Percentiles rank a stretch among this genome's conserved stretches.
These are phyloP conservation scores for Epinephelus coioides DNA, from an alignment of 2,797 vertebrate species.

Conservation along the genomic window DNA sequence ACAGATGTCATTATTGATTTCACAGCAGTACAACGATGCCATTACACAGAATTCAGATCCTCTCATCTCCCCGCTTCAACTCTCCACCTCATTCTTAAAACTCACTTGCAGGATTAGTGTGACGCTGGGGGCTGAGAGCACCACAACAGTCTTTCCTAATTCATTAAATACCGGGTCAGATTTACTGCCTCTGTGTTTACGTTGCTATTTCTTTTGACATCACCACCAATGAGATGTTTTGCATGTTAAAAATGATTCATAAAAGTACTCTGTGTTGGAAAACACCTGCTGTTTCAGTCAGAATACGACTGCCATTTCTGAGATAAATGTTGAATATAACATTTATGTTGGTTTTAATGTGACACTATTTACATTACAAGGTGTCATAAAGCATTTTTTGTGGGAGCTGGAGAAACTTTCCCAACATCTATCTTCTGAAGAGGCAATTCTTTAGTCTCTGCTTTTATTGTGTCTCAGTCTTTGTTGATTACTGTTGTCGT, in stretches of 20 bases:
- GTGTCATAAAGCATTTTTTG: conserved; percentile 15
- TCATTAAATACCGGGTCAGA: conserved; percentile 56
- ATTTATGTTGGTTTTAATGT: conserved; percentile 40
- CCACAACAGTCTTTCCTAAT: conserved; percentile 36
- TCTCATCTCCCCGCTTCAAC: conserved; percentile 42
- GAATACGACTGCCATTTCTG: conserved; percentile 8
- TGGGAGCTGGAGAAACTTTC: conserved; percentile 6
- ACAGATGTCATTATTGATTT: conserved; percentile 81
- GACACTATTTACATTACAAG: conserved; percentile 37
- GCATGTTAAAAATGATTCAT: conserved; percentile 45
- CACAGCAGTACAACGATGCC: conserved; percentile 58
- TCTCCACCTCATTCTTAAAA: conserved; percentile 54
- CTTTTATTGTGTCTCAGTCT: conserved; percentile 18
- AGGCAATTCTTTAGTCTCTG: conserved; percentile 15
- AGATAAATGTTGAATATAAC: conserved; percentile 34
- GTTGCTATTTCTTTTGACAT: conserved; percentile 28
- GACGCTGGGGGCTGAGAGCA: conserved; percentile 32
- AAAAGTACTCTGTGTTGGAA: conserved; percentile 1
- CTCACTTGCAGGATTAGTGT: conserved; percentile 52
- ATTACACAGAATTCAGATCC: conserved; percentile 53
- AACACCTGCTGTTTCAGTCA: conserved; percentile 32
- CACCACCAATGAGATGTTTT: conserved; percentile 17
- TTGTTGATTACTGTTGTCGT: conserved; percentile 26
- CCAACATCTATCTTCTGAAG: conserved; percentile 11
- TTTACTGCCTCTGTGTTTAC: conserved; percentile 51